Evolutionary conservation across 2,113 vertebrate genomes (phyloP), one percentile per base, ranked within the genome.

Genomic region (Corythaixoides concolor): DNA sequence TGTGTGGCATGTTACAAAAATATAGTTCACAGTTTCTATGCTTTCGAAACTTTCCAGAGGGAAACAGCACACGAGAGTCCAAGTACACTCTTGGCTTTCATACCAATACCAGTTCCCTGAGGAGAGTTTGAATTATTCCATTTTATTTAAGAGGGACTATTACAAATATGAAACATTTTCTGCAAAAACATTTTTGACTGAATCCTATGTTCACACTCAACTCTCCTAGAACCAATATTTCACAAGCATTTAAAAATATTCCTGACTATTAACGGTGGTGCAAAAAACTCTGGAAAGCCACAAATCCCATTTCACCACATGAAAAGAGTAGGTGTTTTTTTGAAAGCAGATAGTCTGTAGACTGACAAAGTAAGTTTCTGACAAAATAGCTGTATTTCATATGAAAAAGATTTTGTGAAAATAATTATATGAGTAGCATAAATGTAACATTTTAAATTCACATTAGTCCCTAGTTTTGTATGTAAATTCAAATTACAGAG

Each of bases 1-100:
- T 78, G 76, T 90, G 73, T 84, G 93, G 73, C 45, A 45, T 41
- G 35, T 78, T 75, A 60, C 45, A 83, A 85, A 87, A 89, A 37
- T 3, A 16, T 43, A 92, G n/a, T 67, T 96, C 68, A 41, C 63
- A 72, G 75, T 67, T 93, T 91, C 83, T 94, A 90, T 93, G 33
- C 50, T 95, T 95, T 86, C 90, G 86, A 81, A 92, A 92, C 45
- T 85, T 90, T 93, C 91, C 88, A 90, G 55, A 86, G 28, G 39
- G 74, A 93, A 96, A 76, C 5, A 76, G 50, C 59, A 58, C 58
- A 60, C 63, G 81, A 53, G 73, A 81, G 59, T 67, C 73, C 83
- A 89, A 96, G 33, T 59, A 45, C 15, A 39, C 39, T 85, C 73
- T 82, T 85, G 84, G 69, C 53, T 94, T 89, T 88, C 55, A 68